phyloP scores from a whole-genome alignment of 2,113 vertebrate species.

The Stercorarius parasiticus region DNA sequence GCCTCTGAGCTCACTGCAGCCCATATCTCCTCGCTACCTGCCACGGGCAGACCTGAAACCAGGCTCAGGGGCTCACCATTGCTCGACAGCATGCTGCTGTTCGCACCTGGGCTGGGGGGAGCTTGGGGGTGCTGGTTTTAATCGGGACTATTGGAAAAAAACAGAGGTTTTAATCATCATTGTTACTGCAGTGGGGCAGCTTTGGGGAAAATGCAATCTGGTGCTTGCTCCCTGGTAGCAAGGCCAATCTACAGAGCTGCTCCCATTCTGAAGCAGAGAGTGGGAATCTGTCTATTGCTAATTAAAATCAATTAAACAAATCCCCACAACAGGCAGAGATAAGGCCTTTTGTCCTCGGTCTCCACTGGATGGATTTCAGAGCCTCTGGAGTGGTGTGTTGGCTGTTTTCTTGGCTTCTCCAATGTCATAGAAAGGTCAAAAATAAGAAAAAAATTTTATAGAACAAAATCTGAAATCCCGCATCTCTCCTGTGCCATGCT shows the following conservation, averaged over 20 bases:
- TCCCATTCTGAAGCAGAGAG: background rate
- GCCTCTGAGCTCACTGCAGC: background rate
- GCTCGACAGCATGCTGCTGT: background rate
- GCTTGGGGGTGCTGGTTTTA: background rate
- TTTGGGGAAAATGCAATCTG: background rate
- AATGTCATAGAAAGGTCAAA: background rate
- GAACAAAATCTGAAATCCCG: background rate
- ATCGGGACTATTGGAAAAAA: background rate
- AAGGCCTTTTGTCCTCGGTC: background rate
- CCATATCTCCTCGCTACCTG: background rate
- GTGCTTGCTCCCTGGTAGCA: background rate
- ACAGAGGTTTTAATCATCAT: background rate
- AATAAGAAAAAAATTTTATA: background rate
- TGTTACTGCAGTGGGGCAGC: background rate
- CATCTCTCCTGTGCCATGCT: background rate
- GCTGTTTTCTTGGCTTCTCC: background rate
- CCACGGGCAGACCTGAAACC: background rate
- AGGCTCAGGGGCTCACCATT: background rate
- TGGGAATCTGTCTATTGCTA: background rate
- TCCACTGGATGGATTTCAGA: background rate
- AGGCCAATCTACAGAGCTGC: background rate
- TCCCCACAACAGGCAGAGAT: background rate
- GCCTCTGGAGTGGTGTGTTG: rapidly evolving
- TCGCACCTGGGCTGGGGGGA: background rate
- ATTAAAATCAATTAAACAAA: conserved; percentile 5